Evolutionary conservation across 1,140 invertebrate species (phyloP).

Genomic region (Hypsibius dujardini): DNA sequence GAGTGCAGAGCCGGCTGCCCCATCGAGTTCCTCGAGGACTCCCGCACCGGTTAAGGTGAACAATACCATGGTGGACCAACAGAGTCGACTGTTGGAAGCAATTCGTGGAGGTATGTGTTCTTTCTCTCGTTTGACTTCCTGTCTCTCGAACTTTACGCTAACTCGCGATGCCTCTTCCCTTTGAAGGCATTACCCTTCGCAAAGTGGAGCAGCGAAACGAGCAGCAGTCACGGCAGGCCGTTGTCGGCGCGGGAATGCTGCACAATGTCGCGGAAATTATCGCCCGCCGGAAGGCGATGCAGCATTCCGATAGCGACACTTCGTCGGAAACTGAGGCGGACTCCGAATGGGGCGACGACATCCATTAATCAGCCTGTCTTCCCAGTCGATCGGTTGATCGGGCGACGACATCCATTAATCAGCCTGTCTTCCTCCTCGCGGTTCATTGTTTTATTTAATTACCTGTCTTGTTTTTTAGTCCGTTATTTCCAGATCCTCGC

Average conservation of each 20-base stretch:
- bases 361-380: too few species aligned
- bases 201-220: slow-evolving; percentile 76
- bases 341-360: slow-evolving; percentile 18
- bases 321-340: slow-evolving; percentile 42
- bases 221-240: slow-evolving; percentile 49
- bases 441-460: too few species aligned
- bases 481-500: too few species aligned
- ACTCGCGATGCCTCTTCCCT: slow-evolving; percentile 14
- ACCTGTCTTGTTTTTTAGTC: too few species aligned
- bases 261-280: slow-evolving; percentile 88
- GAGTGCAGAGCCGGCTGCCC: slow-evolving; percentile 17
- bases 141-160: too few species aligned
- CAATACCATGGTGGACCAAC: slow-evolving; percentile 3
- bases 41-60: slow-evolving; percentile 1
- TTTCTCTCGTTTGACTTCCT: too few species aligned
- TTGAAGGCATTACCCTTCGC: slow-evolving; percentile 63
- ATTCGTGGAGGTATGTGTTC: slow-evolving; percentile 13
- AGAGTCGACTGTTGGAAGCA: slow-evolving; percentile 18
- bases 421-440: too few species aligned
- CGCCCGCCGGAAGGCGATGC: slow-evolving; percentile 74
- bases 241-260: slow-evolving; percentile 40
- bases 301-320: slow-evolving; percentile 80
- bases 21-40: background rate
- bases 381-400: too few species aligned
- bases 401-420: too few species aligned